Conservation (phyloP, 2,797 vertebrate species). For the Pristis pectinata region DNA sequence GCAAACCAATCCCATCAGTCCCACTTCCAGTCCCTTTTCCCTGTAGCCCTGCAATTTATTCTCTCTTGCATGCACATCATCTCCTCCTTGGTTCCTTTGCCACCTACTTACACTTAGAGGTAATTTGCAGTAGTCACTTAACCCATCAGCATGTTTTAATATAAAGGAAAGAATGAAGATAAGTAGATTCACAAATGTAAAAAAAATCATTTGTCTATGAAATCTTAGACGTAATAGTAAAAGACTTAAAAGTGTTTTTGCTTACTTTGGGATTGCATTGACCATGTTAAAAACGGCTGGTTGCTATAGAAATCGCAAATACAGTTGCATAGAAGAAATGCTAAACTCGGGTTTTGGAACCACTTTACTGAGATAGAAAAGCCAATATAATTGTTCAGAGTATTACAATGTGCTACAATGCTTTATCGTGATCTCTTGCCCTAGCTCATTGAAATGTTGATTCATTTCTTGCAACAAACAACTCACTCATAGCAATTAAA, state of each 20-base stretch:
- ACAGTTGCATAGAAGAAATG: background rate
- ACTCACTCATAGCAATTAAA: background rate
- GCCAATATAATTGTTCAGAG: background rate
- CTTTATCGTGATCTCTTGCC: background rate
- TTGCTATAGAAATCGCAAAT: background rate
- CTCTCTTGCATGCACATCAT: too few species aligned
- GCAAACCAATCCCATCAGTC: too few species aligned
- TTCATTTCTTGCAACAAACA: background rate
- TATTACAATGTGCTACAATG: background rate
- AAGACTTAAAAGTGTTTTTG: background rate
- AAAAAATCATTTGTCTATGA: background rate
- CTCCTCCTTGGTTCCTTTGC: too few species aligned
- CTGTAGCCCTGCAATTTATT: too few species aligned
- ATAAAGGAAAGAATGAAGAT: background rate
- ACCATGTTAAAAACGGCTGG: background rate
- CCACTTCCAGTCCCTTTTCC: too few species aligned
- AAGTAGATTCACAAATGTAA: background rate
- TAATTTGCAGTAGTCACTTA: background rate
- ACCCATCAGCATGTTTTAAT: background rate
- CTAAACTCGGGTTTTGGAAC: background rate
- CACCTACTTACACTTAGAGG: too few species aligned
- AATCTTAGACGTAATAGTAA: background rate
- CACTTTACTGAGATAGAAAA: background rate
- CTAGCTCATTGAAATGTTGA: background rate
- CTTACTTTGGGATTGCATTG: background rate